Conservation (phyloP, 2,113 vertebrate genomes). For the Hyperoodon ampullatus region DNA sequence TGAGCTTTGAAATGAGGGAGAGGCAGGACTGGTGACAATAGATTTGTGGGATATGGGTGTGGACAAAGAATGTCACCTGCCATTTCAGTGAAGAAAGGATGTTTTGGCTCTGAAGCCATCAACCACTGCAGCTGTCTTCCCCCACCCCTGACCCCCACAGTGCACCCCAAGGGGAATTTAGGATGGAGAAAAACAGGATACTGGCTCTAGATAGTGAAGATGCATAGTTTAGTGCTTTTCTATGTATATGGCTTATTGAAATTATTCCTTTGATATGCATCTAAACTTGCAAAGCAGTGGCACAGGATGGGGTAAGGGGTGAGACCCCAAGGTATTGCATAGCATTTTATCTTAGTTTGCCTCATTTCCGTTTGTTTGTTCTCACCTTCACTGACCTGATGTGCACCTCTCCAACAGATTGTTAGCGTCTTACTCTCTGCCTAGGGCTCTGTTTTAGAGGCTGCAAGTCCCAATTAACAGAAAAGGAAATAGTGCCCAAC, state of each 20-base stretch:
- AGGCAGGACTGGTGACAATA: not conserved
- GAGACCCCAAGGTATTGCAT: not conserved
- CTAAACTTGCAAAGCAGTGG: not conserved
- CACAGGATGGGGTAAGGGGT: not conserved
- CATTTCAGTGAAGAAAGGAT: too few species aligned
- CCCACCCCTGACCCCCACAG: too few species aligned
- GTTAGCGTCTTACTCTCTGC: not conserved
- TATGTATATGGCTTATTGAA: too few species aligned
- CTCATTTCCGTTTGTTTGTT: not conserved
- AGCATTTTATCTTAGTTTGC: not conserved
- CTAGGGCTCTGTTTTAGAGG: not conserved
- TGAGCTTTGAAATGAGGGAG: not conserved
- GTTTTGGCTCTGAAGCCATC: too few species aligned
- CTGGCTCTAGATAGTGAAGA: too few species aligned
- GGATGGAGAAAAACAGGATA: too few species aligned
- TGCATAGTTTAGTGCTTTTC: too few species aligned
- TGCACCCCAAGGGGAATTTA: too few species aligned
- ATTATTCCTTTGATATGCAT: too few species aligned
- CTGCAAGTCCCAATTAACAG: not conserved
- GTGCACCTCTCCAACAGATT: not conserved
- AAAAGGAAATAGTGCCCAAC: not conserved
- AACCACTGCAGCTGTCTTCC: too few species aligned
- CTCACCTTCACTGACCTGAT: not conserved
- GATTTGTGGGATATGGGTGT: not conserved
- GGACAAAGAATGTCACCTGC: too few species aligned